Evolutionary conservation across 2,888 invertebrate genomes (phyloP), one percentile per base, ranked within the genome.

Genomic region (Morpho helenor): DNA sequence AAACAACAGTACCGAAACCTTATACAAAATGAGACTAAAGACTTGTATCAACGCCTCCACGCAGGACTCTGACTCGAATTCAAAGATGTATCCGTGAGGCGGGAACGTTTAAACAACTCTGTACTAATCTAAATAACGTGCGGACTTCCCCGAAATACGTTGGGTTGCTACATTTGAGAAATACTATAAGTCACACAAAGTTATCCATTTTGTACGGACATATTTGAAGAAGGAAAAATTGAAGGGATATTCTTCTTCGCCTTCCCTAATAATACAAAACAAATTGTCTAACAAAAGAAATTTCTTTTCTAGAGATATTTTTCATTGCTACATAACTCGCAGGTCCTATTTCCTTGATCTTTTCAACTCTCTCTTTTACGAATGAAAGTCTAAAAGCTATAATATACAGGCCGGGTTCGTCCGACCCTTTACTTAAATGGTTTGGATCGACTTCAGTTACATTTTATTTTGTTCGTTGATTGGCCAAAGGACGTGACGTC

Each of bases 361-460:
- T 64, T 57, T 57, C 52, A 60, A 44, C 62, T 62, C 62, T 62
- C 62, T 55, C 56, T 60, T 56, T 60, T 49, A 49, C 57, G 56
- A 61, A 61, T 61, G 58, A 64, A 67, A 67, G 62, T 61, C 58
- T 59, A 51, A 60, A 67, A 66, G 70, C 74, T 57, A 73, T 76
- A 74, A 77, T 70, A 67, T 68, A 73, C 74, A 73, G 70, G 63
- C 67, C 57, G 61, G 67, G 68, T 65, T 72, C 68, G 63, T 65
- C 62, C 68, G 73, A 74, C 74, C 75, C 73, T 75, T 75, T 73
- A 69, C 71, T 72, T 75, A 74, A 75, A 74, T 75, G 70, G 77
- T 69, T 66, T 69, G 68, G 64, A 74, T 74, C 68, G 70, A 67
- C 68, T 68, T 64, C 70, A 71, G 70, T 75, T 74, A 71, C 72